Evolutionary conservation across 2,888 invertebrate species (phyloP).

Genomic region (Heliconius erato): DNA sequence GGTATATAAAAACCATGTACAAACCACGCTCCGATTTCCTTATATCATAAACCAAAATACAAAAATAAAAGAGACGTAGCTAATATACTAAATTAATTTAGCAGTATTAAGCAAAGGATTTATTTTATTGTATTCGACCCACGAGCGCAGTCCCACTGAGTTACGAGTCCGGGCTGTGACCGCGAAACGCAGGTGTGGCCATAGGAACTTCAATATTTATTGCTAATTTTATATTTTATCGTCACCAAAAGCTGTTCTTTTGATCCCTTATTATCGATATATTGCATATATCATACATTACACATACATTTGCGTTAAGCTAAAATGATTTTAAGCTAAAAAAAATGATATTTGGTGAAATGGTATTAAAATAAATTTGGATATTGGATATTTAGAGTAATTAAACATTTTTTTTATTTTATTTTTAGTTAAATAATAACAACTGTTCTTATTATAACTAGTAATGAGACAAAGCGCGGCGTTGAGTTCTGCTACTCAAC

Average conservation of each 20-base stretch:
- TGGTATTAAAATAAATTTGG: too few species aligned
- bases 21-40: background rate
- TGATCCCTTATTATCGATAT: conserved; percentile 40
- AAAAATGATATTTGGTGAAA: background rate
- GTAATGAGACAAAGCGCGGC: too few species aligned
- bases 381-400: background rate
- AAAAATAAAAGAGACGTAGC: background rate
- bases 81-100: conserved; percentile 50
- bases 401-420: background rate
- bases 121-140: conserved; percentile 58
- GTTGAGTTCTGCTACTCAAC: too few species aligned
- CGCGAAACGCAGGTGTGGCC: conserved; percentile 73
- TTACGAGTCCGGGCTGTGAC: conserved; percentile 70
- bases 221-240: conserved; percentile 73
- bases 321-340: background rate
- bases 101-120: conserved; percentile 54
- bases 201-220: conserved; percentile 77
- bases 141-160: conserved; percentile 79
- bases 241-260: conserved; percentile 28
- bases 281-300: too few species aligned
- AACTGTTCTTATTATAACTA: too few species aligned
- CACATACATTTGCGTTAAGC: background rate
- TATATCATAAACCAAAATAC: background rate
- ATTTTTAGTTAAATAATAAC: background rate
- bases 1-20: too few species aligned